A percentile compares a stretch with the other conserved stretches of the same genome.
phyloP scores from a whole-genome alignment of 2,888 invertebrate genomes.

The Cataglyphis livida region DNA sequence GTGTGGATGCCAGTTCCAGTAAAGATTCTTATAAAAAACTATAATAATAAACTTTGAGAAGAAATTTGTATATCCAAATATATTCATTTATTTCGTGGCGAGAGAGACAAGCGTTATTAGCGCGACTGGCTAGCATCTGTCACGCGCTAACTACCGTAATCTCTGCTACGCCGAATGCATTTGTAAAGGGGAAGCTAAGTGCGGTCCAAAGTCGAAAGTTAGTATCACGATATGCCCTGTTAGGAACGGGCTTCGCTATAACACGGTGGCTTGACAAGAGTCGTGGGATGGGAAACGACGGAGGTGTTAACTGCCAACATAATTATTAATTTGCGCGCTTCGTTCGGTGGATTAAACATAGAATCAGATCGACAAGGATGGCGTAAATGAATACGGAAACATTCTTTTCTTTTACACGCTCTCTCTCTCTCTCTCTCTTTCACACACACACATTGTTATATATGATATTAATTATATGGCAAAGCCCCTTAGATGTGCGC shows the following conservation, averaged over 20 bases:
- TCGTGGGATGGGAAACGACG: conserved; percentile 31
- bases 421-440: not conserved
- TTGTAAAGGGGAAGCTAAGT: conserved; percentile 50
- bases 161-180: conserved; percentile 46
- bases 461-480: not conserved
- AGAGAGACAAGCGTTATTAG: conserved; percentile 34
- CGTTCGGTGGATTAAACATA: conserved; percentile 72
- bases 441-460: not conserved
- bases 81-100: not conserved
- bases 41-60: not conserved
- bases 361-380: conserved; percentile 34
- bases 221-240: conserved; percentile 49
- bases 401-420: not conserved
- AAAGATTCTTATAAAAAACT: not conserved
- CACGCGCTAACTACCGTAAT: conserved; percentile 47
- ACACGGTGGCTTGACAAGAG: conserved; percentile 46
- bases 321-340: conserved; percentile 77
- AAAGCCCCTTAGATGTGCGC: not conserved
- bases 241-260: conserved; percentile 40
- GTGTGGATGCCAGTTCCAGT: not conserved
- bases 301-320: conserved; percentile 73
- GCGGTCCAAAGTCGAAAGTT: conserved; percentile 47
- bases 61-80: not conserved
- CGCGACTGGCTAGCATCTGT: conserved; percentile 27
- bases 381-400: not conserved